Evolutionary conservation across 2,797 vertebrate genomes (phyloP), one percentile per base, ranked within the genome.

Genomic region (Chelmon rostratus): DNA sequence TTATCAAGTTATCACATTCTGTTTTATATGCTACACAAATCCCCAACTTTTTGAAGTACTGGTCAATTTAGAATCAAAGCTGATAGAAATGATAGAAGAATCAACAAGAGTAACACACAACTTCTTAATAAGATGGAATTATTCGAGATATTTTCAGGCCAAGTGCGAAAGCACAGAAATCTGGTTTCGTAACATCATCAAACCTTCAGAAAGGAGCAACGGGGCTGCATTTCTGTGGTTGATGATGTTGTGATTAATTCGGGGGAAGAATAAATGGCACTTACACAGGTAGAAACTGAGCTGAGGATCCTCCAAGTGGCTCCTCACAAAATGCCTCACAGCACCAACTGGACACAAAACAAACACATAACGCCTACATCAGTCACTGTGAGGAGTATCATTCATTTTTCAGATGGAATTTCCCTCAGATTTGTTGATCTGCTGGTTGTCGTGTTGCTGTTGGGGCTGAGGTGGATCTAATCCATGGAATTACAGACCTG

Each of bases 231-330:
- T 21, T 23, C 13, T 37, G 73, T 38, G 47, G n/a, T 56, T 65
- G 11, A 49, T 58, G 42, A 59, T 28, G 16, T n/a, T 44, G 21
- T 63, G 40, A 74, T 64, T 52, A 8, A 75, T 67, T 13, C 13
- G 1, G 10, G 37, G 7, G 63, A 53, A 54, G 56, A 50, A 61
- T 0, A 67, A 62, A 47, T 54, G 31, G 74, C 42, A 97, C 98
- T 97, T 91, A 99, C 98, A 99, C 62, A 99, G 86, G 91, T 98
- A 96, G 89, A 99, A 99, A 1, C 90, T 85, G 61, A 97, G 90
- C 46, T 94, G 85, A 0, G 96, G 94, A 71, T 98, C 94, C n/a
- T 96, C 95, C 85, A 99, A 93, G 80, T 98, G 96, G 85, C 87
- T 95, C 88, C 86, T 94, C 70, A 99, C 96, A 62, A 99, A 99